Conservation (phyloP, 2,888 invertebrate species). For the Axea sp. region DNA sequence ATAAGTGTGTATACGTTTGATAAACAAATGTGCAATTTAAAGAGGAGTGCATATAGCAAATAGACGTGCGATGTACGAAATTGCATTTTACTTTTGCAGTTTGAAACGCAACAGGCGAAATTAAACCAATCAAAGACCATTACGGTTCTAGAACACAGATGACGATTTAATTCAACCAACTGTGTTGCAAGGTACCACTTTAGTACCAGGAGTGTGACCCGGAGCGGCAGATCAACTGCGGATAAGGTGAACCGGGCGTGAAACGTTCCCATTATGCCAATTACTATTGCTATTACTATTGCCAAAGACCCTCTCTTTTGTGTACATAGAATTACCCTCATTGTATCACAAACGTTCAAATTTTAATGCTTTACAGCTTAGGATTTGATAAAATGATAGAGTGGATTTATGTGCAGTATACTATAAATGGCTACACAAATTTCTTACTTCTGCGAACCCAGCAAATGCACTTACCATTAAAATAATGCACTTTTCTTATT, state of each 20-base stretch:
- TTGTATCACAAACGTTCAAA: slow-evolving; percentile 30
- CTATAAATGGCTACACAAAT: too few species aligned
- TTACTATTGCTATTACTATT: slow-evolving; percentile 67
- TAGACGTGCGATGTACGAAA: slow-evolving; percentile 31
- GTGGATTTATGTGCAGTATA: too few species aligned
- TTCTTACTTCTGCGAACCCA: too few species aligned
- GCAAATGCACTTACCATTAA: too few species aligned
- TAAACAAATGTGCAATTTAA: slow-evolving; percentile 32
- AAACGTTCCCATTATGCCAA: slow-evolving; percentile 74
- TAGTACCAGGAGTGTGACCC: slow-evolving; percentile 30
- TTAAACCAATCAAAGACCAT: slow-evolving; percentile 71
- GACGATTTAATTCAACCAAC: slow-evolving; percentile 69
- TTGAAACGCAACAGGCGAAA: slow-evolving; percentile 62
- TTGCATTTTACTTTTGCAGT: slow-evolving; percentile 59
- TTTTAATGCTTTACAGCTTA: slow-evolving; percentile 12
- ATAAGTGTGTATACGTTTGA: slow-evolving; percentile 15
- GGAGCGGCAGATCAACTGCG: slow-evolving; percentile 65
- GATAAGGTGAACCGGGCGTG: slow-evolving; percentile 73
- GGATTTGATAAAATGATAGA: slow-evolving; percentile 26
- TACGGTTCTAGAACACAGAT: slow-evolving; percentile 71
- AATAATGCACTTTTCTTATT: too few species aligned
- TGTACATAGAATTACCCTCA: slow-evolving; percentile 47
- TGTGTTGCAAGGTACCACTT: slow-evolving; percentile 58
- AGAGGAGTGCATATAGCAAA: slow-evolving; percentile 28
- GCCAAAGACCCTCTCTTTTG: slow-evolving; percentile 28